Conservation (phyloP, 2,888 invertebrate species). For the Megastigmus dorsalis region DNA sequence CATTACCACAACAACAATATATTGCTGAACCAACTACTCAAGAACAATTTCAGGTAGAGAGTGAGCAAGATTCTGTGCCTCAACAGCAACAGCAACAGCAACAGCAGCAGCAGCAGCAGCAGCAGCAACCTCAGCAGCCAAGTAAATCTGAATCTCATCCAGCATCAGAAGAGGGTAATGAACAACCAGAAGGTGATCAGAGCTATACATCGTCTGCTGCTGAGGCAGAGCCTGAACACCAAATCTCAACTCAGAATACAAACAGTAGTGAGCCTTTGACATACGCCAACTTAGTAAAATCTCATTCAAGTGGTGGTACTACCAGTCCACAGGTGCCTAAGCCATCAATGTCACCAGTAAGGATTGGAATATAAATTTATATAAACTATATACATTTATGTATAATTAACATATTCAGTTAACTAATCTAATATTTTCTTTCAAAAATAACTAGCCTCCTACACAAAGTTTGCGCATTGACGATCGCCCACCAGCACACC, state of each 20-base stretch:
- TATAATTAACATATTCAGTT: too few species aligned
- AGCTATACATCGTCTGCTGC: constrained; percentile 67
- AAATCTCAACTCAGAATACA: constrained; percentile 73
- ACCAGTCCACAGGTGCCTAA: constrained; percentile 71
- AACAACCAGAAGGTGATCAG: constrained; percentile 62
- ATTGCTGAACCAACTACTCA: constrained; percentile 63
- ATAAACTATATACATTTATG: too few species aligned
- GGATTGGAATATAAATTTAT: constrained; percentile 48
- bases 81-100: constrained; percentile 53
- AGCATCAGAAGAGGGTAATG: constrained; percentile 67
- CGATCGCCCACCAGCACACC: constrained; percentile 69
- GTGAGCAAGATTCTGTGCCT: constrained; percentile 62
- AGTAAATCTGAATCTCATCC: constrained; percentile 67
- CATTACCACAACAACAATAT: constrained; percentile 64
- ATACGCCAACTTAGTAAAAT: constrained; percentile 90
- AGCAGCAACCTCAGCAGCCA: constrained; percentile 61
- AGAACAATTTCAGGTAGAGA: constrained; percentile 70
- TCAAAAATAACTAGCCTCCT: constrained; percentile 69
- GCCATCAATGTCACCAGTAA: constrained; percentile 74
- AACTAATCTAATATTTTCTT: too few species aligned
- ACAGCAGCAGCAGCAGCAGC: constrained; percentile 56
- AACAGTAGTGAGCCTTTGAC: constrained; percentile 82
- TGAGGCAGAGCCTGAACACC: constrained; percentile 72
- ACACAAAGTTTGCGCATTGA: constrained; percentile 70
- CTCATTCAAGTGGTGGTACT: constrained; percentile 69